Base-by-base conservation (phyloP, 2,888 invertebrate species). In the Alitta virens region DNA sequence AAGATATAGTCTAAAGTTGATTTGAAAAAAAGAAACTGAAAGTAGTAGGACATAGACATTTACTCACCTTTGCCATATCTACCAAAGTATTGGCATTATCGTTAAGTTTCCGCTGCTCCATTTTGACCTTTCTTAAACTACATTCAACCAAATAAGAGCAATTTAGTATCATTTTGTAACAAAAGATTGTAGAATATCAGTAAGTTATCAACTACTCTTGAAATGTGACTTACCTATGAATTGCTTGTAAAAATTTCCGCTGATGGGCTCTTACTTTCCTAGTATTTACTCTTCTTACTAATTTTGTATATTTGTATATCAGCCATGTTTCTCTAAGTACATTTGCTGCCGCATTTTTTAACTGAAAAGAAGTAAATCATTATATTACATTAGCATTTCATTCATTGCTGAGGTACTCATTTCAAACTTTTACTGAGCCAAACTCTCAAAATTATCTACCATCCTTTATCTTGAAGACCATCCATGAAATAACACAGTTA, bases 261-360 rank as follows among this genome's bases (percentile, higher is more conserved):
- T 99, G 99, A 85, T 99, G 99, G 70, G 96, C 92, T 80, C 99
- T 88, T 75, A 99, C 97, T 84, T 94, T 89, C 75, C 94, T 91
- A 66, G 94, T 91, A 85, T 97, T 94, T 65, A 98, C 94, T 82
- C 96, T 89, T 86, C 96, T 96, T 79, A 95, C 96, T 78, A 99
- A 89, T 83, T 97, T 91, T 78, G 99, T 98, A 85, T 99, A 94
- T 86, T 99, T 99, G 86, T 99, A 99, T 83, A 99, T 99, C 82
- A 99, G 89, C 99, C 99, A 99, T 75, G 99, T 99, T 86, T 99
- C 99, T 75, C 99, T 88, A 74, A 99, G 87, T 75, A 99, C 99
- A 85, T 99, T 99, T 70, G 99, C 99, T 72, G 99, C 99, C 73
- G 97, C 94, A 86, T 99, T 98, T 89, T 99, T 99, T 85, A 99